phyloP scores from a whole-genome alignment of 2,888 invertebrate species.

The Drosophila meridionalis region DNA sequence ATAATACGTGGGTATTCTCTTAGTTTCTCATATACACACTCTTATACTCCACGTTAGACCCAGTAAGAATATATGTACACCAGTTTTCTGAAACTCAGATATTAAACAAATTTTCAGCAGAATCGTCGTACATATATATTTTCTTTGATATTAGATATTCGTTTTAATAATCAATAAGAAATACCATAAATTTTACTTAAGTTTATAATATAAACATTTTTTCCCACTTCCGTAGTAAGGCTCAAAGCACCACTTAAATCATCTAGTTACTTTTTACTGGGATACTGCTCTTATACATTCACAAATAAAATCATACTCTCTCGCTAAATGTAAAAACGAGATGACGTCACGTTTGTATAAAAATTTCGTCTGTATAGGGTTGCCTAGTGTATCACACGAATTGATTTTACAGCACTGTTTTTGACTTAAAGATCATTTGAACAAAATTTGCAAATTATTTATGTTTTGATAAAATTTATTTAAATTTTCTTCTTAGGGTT shows the following conservation, averaged over 20 bases:
- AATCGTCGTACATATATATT: neutral
- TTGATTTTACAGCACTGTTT: too few species aligned
- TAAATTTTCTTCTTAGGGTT: too few species aligned
- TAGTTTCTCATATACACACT: constrained; percentile 27
- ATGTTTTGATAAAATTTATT: too few species aligned
- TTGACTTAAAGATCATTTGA: too few species aligned
- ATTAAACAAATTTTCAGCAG: neutral
- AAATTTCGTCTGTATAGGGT: neutral
- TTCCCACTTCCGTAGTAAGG: neutral
- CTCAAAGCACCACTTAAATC: neutral
- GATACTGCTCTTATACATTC: neutral
- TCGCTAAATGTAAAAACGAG: neutral
- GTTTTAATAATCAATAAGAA: neutral
- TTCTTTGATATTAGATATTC: neutral
- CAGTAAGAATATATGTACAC: neutral
- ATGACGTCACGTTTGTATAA: constrained; percentile 7
- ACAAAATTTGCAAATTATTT: too few species aligned
- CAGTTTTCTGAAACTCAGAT: neutral
- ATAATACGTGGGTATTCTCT: constrained; percentile 24
- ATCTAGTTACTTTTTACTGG: neutral
- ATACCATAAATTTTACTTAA: neutral
- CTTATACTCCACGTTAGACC: constrained; percentile 10
- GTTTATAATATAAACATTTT: neutral
- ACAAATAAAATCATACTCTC: neutral
- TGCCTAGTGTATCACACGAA: neutral